A percentile compares a stretch with the other conserved stretches of the same genome.
Conservation (phyloP, 2,888 invertebrate genomes). For the Lapara coniferarum region DNA sequence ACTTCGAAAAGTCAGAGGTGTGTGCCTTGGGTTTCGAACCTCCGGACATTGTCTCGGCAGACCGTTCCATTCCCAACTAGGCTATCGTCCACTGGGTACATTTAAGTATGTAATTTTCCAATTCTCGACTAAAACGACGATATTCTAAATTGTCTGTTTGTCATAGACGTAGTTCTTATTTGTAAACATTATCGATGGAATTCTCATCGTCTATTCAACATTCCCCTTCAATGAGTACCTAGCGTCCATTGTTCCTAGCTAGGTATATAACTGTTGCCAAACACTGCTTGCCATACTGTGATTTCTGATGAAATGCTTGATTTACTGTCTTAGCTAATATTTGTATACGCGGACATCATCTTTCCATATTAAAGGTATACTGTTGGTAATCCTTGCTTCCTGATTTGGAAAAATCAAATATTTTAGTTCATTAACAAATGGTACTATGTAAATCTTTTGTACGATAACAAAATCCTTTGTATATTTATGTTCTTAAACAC, state of each 20-base stretch:
- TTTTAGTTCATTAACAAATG: background rate
- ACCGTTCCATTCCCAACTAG: no score
- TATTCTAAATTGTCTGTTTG: background rate
- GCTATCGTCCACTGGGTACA: no score
- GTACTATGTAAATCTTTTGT: background rate
- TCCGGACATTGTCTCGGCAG: no score
- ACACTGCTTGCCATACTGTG: conserved; percentile 2
- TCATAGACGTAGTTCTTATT: background rate
- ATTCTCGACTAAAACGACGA: background rate
- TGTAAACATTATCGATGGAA: background rate
- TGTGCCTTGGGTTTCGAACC: no score
- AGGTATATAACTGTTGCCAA: conserved; percentile 18
- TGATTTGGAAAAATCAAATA: background rate
- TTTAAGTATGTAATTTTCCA: background rate
- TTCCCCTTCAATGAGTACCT: no score
- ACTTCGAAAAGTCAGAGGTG: no score
- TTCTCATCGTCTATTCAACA: background rate
- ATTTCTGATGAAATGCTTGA: no score
- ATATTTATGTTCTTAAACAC: background rate
- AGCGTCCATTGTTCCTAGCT: conserved; percentile 18
- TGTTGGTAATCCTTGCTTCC: background rate
- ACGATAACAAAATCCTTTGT: background rate
- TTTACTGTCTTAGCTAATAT: conserved; percentile 23
- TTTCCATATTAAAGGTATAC: conserved; percentile 3
- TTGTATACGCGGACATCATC: background rate